Evolutionary conservation across 2,888 invertebrate species (phyloP).

Genomic region (Drosophila monieri): DNA sequence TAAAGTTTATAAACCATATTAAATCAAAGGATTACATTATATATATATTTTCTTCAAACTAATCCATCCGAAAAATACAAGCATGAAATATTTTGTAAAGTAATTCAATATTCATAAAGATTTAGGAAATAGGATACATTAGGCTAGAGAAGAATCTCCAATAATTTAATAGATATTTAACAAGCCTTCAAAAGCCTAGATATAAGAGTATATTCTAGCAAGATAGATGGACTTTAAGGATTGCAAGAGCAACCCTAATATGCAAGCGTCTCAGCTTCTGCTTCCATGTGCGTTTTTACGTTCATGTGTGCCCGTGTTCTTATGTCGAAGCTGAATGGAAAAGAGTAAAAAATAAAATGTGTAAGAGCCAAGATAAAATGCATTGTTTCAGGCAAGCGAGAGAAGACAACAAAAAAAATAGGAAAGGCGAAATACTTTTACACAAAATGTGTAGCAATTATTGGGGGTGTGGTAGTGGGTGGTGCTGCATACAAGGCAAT

Average conservation of each 20-base stretch:
- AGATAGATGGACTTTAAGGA: background rate
- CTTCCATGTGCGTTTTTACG: constrained; percentile 34
- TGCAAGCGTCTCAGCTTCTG: constrained; percentile 39
- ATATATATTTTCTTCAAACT: too few species aligned
- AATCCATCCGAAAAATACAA: too few species aligned
- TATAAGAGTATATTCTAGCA: background rate
- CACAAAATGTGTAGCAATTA: constrained; percentile 46
- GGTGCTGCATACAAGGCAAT: constrained; percentile 25
- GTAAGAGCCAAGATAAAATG: constrained; percentile 73
- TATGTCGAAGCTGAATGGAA: constrained; percentile 65
- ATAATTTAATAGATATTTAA: too few species aligned
- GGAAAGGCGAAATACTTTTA: constrained; percentile 43
- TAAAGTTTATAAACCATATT: too few species aligned
- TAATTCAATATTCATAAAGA: too few species aligned
- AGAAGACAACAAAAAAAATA: constrained; percentile 19
- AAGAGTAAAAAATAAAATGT: constrained; percentile 70
- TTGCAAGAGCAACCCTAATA: constrained; percentile 30
- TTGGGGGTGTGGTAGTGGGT: constrained; percentile 9
- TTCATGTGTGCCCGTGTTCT: constrained; percentile 36
- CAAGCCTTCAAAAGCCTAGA: too few species aligned
- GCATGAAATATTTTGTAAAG: too few species aligned
- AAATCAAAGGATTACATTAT: too few species aligned
- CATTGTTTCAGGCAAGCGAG: constrained; percentile 62
- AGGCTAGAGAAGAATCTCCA: too few species aligned
- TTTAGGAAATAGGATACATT: too few species aligned